phyloP scores from a whole-genome alignment of 2,888 invertebrate genomes.

The Sacculina carcini region DNA sequence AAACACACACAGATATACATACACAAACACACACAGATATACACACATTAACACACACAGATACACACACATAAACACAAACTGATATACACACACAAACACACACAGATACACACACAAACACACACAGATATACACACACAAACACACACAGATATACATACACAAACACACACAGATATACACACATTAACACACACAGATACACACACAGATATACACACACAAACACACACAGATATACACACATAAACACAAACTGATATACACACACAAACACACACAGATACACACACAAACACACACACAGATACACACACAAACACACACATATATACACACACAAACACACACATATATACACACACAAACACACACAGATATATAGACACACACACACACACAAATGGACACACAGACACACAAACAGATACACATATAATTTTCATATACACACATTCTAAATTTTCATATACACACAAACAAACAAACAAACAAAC shows the following conservation, averaged over 20 bases:
- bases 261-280: background rate
- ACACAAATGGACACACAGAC: conserved; percentile 7
- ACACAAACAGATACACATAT: conserved; percentile 5
- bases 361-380: no score
- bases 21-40: conserved; percentile 8
- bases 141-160: no score
- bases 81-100: conserved; percentile 9
- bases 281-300: background rate
- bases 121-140: background rate
- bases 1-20: conserved; percentile 4
- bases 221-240: conserved; percentile 9
- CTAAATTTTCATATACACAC: no score
- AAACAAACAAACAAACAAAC: no score
- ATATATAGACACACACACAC: background rate
- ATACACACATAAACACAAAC: background rate
- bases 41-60: conserved; percentile 6
- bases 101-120: background rate
- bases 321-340: no score
- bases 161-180: no score
- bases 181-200: background rate
- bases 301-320: no score
- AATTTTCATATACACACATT: background rate
- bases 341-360: no score
- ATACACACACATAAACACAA: conserved; percentile 1
- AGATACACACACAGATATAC: conserved; percentile 2